Base-by-base conservation (phyloP, 2,888 invertebrate species). In the Mycalesis mineus region DNA sequence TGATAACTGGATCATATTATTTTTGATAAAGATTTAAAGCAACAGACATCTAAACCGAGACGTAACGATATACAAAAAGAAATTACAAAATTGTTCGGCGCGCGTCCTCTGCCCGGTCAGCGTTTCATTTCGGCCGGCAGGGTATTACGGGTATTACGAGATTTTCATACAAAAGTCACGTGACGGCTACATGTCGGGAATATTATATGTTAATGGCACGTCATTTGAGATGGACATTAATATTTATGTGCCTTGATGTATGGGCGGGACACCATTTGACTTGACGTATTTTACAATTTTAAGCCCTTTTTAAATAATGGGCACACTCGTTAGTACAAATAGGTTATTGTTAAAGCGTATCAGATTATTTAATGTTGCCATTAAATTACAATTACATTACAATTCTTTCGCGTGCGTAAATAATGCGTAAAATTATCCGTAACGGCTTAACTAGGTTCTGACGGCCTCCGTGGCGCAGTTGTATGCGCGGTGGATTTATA, bases 211-310 rank as follows among this genome's bases (percentile, higher is more conserved):
- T 65, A 68, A 68, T 64, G 62, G 54, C 63, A 47, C 57, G 61
- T 65, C 67, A 67, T 67, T 68, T 65, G 67, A 67, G 65, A 66
- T 53, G 52, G 44, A 57, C 57, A 59, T 62, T 62, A 62, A 62
- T 59, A 62, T 62, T 59, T 57, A 62, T 62, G 41, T 41, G 31
- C 31, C 31, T 49, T 59, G 59, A 62, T 59, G 54, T 62, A 62
- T 59, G 61, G 22, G 22, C 31, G 54, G 48, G n/a, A 47, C 56
- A 57, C 53, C 55, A 58, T 58, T 54, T 42, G 40, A 58, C 55
- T 61, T 45, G 53, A 53, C 47, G 14, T 59, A 51, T 51, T 50
- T 51, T 29, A 40, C 50, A 51, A 41, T 51, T 51, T 51, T 51
- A 51, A 51, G 9, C 51, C 9, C 13, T 40, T 51, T 40, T 41